Conservation (phyloP, 2,797 vertebrate species). For the Micromesistius poutassou region DNA sequence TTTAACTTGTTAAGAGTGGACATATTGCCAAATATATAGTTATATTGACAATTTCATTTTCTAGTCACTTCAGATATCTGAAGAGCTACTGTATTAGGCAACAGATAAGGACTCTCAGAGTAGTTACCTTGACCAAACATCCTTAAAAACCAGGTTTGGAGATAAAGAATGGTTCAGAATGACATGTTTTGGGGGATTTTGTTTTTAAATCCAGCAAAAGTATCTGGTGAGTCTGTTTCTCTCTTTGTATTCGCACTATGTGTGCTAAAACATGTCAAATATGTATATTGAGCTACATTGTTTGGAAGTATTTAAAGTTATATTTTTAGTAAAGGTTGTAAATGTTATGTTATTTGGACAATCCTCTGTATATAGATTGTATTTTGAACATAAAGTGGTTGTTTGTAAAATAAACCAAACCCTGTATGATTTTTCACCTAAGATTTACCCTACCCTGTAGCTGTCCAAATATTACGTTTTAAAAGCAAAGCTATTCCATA, state of each 20-base stretch:
- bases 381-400: conserved; percentile 60
- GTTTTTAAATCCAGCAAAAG: neutral
- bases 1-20: conserved; percentile 45
- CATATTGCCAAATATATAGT: conserved; percentile 20
- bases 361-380: conserved; percentile 51
- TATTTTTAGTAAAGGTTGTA: conserved; percentile 74
- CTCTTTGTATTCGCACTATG: conserved; percentile 45
- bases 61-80: conserved; percentile 61
- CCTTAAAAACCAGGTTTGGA: neutral
- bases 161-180: neutral
- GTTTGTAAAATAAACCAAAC: conserved; percentile 40
- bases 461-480: neutral
- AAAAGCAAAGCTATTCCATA: neutral
- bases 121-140: conserved; percentile 9
- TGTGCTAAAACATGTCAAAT: conserved; percentile 69
- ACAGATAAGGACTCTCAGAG: conserved; percentile 23
- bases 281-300: conserved; percentile 74
- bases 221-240: neutral
- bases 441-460: neutral
- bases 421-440: conserved; percentile 30
- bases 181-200: neutral
- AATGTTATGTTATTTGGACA: conserved; percentile 57
- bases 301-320: conserved; percentile 79
- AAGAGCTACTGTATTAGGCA: conserved; percentile 66
- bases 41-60: neutral